Conservation (phyloP, 2,888 invertebrate species). For the Steinernema scapterisci region DNA sequence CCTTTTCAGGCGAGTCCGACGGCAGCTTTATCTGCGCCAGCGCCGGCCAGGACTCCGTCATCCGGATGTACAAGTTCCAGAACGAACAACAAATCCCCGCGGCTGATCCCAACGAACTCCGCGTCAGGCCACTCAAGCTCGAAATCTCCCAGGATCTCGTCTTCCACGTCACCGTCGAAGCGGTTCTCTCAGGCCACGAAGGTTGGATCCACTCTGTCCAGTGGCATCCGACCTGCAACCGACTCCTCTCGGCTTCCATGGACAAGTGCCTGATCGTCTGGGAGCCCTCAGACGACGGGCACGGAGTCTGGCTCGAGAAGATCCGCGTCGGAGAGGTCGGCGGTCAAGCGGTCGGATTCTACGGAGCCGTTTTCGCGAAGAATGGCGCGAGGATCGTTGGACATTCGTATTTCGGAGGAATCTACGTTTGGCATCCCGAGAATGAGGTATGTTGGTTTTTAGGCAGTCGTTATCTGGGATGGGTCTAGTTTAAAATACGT, state of each 20-base stretch:
- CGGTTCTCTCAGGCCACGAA: constrained; percentile 87
- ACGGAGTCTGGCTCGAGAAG: constrained; percentile 37
- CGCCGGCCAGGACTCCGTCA: constrained; percentile 18
- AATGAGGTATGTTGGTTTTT: no score
- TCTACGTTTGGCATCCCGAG: constrained; percentile 50
- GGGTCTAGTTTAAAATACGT: no score
- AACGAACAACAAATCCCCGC: neutral
- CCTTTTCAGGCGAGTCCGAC: constrained; percentile 40
- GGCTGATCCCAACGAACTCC: neutral
- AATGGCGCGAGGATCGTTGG: constrained; percentile 42
- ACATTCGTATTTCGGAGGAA: constrained; percentile 56
- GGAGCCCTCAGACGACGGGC: constrained; percentile 41
- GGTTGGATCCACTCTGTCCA: constrained; percentile 91
- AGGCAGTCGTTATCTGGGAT: no score
- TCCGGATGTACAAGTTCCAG: constrained; percentile 23
- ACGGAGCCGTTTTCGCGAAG: constrained; percentile 50
- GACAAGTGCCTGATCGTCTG: constrained; percentile 63
- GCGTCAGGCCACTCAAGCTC: neutral
- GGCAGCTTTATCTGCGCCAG: constrained; percentile 44
- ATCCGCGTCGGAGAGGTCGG: constrained; percentile 59
- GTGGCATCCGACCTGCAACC: constrained; percentile 75
- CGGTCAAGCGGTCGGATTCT: constrained; percentile 62
- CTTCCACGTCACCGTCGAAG: constrained; percentile 76
- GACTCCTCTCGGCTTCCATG: constrained; percentile 56
- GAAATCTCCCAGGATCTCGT: neutral